Conservation (phyloP, 2,888 invertebrate genomes). For the Anorthoa munda region DNA sequence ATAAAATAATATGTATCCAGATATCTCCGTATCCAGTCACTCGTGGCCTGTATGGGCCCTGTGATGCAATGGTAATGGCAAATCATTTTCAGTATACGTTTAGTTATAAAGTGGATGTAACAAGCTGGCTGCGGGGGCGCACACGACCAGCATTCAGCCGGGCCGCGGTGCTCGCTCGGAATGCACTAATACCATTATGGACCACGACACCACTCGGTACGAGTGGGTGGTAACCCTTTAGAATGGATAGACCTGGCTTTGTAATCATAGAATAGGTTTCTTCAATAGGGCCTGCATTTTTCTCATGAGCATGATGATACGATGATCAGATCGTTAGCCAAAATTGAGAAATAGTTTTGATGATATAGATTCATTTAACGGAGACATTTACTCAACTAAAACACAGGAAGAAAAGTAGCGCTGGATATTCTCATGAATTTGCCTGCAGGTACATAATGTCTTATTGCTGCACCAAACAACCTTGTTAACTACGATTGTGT, state of each 20-base stretch:
- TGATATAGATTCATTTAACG: no score
- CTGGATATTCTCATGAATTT: background rate
- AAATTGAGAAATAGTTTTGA: background rate
- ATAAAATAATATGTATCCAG: background rate
- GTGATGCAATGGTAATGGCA: constrained; percentile 41
- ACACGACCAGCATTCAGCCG: constrained; percentile 43
- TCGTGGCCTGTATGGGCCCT: constrained; percentile 1
- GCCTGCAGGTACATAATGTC: background rate
- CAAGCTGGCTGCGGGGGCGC: constrained; percentile 61
- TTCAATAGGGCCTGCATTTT: background rate
- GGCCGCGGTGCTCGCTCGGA: constrained; percentile 66
- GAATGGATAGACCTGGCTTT: constrained; percentile 68
- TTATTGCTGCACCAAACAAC: constrained; percentile 17
- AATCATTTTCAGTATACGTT: constrained; percentile 29
- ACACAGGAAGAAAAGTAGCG: background rate
- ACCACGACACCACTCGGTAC: constrained; percentile 74
- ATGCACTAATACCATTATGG: constrained; percentile 84
- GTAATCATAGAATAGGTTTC: background rate
- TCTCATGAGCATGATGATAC: constrained; percentile 5
- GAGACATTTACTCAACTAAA: background rate
- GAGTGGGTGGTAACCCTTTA: constrained; percentile 75
- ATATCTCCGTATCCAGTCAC: background rate
- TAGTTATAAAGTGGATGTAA: constrained; percentile 41
- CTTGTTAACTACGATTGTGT: constrained; percentile 6
- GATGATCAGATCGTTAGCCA: no score